Evolutionary conservation across 2,113 vertebrate genomes (phyloP).

Genomic region (Stegastes partitus): DNA sequence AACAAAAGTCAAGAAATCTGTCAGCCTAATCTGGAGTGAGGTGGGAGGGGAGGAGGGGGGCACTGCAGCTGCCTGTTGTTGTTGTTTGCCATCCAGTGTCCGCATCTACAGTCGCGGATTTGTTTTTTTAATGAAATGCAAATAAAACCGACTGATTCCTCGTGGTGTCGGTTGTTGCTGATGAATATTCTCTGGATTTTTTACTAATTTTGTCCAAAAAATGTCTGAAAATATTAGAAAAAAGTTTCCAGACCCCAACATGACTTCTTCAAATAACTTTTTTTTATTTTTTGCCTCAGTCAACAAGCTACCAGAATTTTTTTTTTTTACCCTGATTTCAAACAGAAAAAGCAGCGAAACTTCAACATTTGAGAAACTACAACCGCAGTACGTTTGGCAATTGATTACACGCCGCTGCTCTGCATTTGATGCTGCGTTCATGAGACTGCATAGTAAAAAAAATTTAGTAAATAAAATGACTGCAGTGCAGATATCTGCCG

Average conservation of each 20-base stretch:
- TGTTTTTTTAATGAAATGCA: neutral
- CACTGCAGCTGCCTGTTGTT: slow-evolving; percentile 70
- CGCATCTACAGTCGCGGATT: slow-evolving; percentile 50
- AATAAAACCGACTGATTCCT: neutral
- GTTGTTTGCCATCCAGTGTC: slow-evolving; percentile 57
- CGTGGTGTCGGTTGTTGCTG: neutral
- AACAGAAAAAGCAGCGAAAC: neutral
- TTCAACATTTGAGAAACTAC: neutral
- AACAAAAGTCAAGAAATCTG: slow-evolving; percentile 80
- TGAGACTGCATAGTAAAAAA: neutral
- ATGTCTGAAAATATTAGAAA: neutral
- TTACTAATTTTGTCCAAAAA: neutral
- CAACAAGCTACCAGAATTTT: rapidly evolving
- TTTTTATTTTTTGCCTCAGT: neutral
- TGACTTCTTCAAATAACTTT: neutral
- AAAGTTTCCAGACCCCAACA: too few relatives aligned
- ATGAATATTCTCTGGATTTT: neutral
- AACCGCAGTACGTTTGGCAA: neutral
- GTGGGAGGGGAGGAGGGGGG: slow-evolving; percentile 23
- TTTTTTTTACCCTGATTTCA: neutral
- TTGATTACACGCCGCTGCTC: neutral
- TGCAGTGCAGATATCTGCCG: slow-evolving; percentile 8
- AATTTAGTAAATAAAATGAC: neutral
- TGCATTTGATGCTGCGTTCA: neutral
- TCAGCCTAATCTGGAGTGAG: slow-evolving; percentile 60